phyloP scores from a whole-genome alignment of 2,797 vertebrate species.

The Delichon dasypus region DNA sequence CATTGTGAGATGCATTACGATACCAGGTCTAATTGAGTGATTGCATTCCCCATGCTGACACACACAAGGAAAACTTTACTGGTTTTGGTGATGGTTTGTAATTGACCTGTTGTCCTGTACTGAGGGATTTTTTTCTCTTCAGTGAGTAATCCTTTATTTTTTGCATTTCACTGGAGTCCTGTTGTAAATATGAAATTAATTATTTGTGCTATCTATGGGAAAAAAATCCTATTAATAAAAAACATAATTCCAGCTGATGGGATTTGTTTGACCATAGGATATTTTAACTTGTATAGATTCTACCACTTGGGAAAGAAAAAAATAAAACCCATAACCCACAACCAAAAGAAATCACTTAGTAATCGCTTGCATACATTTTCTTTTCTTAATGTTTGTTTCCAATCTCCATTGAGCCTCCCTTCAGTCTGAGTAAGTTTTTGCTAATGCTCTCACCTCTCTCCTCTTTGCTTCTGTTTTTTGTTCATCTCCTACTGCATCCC shows the following conservation, averaged over 20 bases:
- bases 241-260: background rate
- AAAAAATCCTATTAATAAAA: background rate
- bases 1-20: background rate
- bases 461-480: background rate
- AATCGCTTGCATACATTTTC: background rate
- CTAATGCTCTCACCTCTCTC: background rate
- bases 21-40: background rate
- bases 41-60: background rate
- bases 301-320: background rate
- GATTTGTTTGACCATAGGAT: background rate
- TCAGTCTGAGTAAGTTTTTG: background rate
- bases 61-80: background rate
- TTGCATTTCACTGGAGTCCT: background rate
- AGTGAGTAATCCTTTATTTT: background rate
- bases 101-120: background rate
- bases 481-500: background rate
- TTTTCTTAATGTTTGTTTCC: background rate
- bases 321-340: background rate
- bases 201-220: background rate
- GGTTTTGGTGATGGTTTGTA: background rate
- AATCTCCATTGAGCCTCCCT: rapidly evolving
- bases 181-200: background rate
- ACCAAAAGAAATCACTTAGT: background rate
- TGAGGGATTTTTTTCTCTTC: background rate
- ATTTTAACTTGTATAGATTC: background rate